Base-by-base conservation (phyloP, 1,140 invertebrate genomes). In the Drosophila equinoxialis region DNA sequence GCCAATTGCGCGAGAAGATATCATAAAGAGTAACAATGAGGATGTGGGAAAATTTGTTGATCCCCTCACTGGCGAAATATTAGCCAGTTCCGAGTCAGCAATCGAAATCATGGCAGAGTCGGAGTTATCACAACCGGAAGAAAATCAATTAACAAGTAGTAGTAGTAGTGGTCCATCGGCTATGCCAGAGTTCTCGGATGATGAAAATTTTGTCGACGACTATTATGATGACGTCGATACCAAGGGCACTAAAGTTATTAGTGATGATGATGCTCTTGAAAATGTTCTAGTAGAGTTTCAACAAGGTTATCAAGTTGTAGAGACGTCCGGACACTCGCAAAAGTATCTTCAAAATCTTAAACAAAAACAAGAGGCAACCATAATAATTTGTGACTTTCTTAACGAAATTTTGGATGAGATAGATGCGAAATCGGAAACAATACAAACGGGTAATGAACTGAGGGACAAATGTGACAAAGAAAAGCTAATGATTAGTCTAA, bases 31-130 rank as follows among this genome's bases (percentile, higher is more conserved):
- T 5, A 39, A 39, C 4, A 7, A 13, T 1, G 26, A 1, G 0
- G 67, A 74, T 62, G 10, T 17, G 3, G 72, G 72, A 4, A 6
- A n/a, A 7, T 74, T 74, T 51, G 68, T 66, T 5, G 54, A 74
- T 57, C 67, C 67, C 1, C 48, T 74, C 35, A 74, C 72, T 0
- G 72, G 72, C n/a, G 59, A 68, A 11, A 6, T 48, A n/a, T 26
- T 64, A 30, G 3, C 14, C 17, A 65, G 48, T 6, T n/a, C 64
- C 1, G 4, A 2, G 1, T 55, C 63, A 7, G 1, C 13, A 17
- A 17, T 0, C 2, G 45, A 48, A 6, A 1, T 10, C 1, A 8
- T 14, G 7, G 8, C 37, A 48, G 14, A 20, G 17, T 23, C 45
- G 8, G 45, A 23, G 10, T 11, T 11, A 4, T 0, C 13, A 51